A percentile compares a stretch with the other conserved stretches of the same genome.
Evolutionary conservation across 2,888 invertebrate genomes (phyloP).

Genomic region (Hemistola chrysoprasaria): DNA sequence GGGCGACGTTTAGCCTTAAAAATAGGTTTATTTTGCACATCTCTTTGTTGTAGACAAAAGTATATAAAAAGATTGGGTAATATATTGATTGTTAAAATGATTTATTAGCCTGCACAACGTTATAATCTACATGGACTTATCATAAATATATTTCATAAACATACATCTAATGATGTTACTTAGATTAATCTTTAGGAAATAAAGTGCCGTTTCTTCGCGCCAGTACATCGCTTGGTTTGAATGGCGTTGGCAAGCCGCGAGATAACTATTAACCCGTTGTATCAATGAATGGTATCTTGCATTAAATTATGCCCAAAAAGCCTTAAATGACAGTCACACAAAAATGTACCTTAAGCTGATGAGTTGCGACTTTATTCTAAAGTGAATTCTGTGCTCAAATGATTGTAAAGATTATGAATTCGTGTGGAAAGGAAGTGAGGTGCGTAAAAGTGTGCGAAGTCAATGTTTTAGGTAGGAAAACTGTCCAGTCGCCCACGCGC

Average conservation of each 20-base stretch:
- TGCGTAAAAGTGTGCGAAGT: conserved; percentile 63
- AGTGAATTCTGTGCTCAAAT: conserved; percentile 29
- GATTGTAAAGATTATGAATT: conserved; percentile 50
- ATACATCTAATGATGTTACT: no score
- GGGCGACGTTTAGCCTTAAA: no score
- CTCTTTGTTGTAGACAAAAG: no score
- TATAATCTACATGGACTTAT: no score
- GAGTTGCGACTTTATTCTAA: conserved; percentile 39
- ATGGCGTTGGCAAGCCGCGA: conserved; percentile 70
- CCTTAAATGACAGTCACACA: conserved; percentile 42
- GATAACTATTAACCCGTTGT: conserved; percentile 78
- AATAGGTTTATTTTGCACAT: no score
- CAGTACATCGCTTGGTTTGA: conserved; percentile 61
- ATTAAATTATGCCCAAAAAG: conserved; percentile 56
- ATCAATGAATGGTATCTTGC: conserved; percentile 77
- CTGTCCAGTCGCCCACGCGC: conserved; percentile 61
- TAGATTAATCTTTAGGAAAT: no score
- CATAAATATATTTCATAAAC: no score
- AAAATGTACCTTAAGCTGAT: conserved; percentile 41
- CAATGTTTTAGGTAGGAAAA: conserved; percentile 51
- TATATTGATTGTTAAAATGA: no score
- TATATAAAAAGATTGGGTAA: no score
- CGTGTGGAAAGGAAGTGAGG: conserved; percentile 48
- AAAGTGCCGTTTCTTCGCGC: conserved; percentile 32
- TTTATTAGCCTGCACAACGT: no score